Evolutionary conservation across 2,113 vertebrate species (phyloP).

Genomic region (Callaeas wilsoni): DNA sequence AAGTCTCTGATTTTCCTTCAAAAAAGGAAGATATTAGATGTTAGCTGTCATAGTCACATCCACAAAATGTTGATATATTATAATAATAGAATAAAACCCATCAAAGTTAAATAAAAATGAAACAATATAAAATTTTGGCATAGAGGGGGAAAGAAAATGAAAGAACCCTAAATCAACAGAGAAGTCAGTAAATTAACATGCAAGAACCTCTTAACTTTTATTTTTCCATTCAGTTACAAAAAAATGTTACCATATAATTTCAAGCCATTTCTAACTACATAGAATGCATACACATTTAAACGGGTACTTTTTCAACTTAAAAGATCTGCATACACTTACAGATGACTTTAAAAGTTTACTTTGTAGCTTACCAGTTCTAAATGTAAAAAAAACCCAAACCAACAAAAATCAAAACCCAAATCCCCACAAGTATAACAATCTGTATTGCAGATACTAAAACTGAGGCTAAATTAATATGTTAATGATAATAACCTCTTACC

Average conservation of each 20-base stretch:
- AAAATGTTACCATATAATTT: neutral
- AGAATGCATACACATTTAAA: neutral
- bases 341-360: neutral
- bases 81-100: neutral
- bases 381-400: neutral
- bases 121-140: neutral
- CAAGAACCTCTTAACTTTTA: neutral
- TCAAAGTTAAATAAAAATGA: neutral
- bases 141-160: neutral
- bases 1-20: conserved; percentile 91
- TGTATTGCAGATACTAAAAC: neutral
- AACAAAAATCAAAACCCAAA: neutral
- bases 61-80: neutral
- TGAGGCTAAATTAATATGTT: neutral
- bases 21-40: neutral
- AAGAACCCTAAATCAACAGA: neutral
- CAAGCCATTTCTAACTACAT: neutral
- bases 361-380: neutral
- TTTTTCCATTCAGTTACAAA: neutral
- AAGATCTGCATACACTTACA: neutral
- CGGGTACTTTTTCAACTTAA: neutral
- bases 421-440: neutral
- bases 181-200: neutral
- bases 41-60: neutral
- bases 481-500: conserved; percentile 72